These are phyloP conservation scores for Polydrusus cervinus DNA, from an alignment of 2,888 invertebrate genomes.

Conservation along the genomic window DNA sequence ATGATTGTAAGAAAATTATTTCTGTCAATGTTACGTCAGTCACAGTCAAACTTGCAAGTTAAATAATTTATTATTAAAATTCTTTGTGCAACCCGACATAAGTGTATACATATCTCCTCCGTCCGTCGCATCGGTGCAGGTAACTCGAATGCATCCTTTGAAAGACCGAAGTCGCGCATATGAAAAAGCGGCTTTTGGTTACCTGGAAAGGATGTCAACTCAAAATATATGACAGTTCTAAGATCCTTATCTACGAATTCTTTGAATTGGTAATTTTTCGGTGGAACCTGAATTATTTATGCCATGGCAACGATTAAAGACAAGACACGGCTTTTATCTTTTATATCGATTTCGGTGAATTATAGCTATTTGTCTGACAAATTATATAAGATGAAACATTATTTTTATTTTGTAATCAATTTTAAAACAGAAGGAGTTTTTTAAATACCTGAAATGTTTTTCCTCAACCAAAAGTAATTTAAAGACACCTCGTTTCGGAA, in stretches of 20 bases:
- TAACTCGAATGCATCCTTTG: constrained; percentile 31
- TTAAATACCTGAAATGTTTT: no score
- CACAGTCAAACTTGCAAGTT: no score
- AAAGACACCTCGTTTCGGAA: no score
- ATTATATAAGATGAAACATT: background rate
- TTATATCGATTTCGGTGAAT: background rate
- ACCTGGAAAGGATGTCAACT: constrained; percentile 66
- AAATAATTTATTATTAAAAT: no score
- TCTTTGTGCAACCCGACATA: no score
- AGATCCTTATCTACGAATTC: constrained; percentile 67
- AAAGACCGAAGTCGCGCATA: constrained; percentile 30
- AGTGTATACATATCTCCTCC: no score
- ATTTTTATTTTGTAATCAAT: no score
- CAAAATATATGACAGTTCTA: constrained; percentile 66
- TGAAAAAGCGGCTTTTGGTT: constrained; percentile 58
- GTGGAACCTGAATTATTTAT: constrained; percentile 36
- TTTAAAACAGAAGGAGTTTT: no score
- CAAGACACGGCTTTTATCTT: background rate
- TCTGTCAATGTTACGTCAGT: no score
- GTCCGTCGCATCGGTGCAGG: constrained; percentile 31
- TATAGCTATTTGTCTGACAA: background rate
- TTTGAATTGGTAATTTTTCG: constrained; percentile 68
- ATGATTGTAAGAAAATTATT: no score
- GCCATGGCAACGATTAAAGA: background rate
- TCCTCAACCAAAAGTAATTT: no score